phyloP scores from a whole-genome alignment of 2,113 vertebrate species.

The Solenodon paradoxus region DNA sequence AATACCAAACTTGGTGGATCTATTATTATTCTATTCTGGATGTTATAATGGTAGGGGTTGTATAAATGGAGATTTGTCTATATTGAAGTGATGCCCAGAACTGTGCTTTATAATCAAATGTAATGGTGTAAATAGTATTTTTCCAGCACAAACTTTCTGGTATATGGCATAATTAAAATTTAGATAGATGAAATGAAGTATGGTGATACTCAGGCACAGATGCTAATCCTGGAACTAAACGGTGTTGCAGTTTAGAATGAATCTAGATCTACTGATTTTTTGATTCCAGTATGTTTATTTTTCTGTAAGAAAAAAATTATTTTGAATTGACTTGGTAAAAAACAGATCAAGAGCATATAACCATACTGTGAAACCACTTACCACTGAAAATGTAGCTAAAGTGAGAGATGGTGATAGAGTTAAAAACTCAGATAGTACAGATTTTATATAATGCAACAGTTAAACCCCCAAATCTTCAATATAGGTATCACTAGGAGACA shows the following conservation, averaged over 20 bases:
- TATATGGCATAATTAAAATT: background rate
- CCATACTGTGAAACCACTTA: background rate
- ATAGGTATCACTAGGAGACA: background rate
- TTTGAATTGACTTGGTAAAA: background rate
- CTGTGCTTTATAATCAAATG: background rate
- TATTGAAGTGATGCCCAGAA: background rate
- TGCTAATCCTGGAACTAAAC: background rate
- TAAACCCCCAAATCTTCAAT: background rate
- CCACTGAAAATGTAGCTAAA: background rate
- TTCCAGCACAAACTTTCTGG: background rate
- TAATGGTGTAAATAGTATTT: background rate
- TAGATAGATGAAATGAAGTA: background rate
- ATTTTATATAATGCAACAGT: background rate
- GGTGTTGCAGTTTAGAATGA: background rate
- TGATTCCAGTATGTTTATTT: background rate
- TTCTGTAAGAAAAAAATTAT: background rate
- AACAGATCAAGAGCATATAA: background rate
- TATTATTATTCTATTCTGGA: background rate
- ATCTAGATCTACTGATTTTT: background rate
- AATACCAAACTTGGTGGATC: background rate
- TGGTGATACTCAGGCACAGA: background rate
- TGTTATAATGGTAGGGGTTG: background rate
- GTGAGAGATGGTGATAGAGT: background rate
- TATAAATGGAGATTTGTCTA: background rate
- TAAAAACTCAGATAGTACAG: background rate